phyloP scores from a whole-genome alignment of 2,888 invertebrate genomes.

The Flexamia atlantica region DNA sequence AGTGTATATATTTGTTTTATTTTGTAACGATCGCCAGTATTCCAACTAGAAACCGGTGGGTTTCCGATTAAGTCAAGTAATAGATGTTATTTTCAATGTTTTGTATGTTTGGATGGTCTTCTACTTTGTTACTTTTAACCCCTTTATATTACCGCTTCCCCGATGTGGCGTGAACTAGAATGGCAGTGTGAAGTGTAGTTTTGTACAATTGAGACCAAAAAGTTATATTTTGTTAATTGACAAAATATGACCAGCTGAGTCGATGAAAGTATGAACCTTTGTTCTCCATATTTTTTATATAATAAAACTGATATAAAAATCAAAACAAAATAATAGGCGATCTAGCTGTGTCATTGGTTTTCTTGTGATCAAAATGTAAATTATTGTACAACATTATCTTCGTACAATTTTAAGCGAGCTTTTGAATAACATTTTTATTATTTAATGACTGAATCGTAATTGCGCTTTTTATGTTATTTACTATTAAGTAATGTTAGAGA shows the following conservation, averaged over 20 bases:
- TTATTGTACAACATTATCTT: slow-evolving; percentile 29
- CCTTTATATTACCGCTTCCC: background rate
- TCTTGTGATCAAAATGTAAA: slow-evolving; percentile 11
- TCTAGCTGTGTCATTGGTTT: slow-evolving; percentile 3
- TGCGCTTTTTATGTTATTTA: slow-evolving; percentile 11
- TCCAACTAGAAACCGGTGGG: background rate
- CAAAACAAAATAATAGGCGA: background rate
- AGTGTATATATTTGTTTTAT: slow-evolving; percentile 45
- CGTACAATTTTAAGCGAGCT: slow-evolving; percentile 36
- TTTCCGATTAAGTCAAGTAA: slow-evolving; percentile 20
- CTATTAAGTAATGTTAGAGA: slow-evolving; percentile 21
- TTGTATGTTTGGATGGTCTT: background rate
- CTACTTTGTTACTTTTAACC: background rate
- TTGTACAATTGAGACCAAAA: slow-evolving; percentile 50
- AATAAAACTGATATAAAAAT: background rate
- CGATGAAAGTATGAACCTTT: background rate
- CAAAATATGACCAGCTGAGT: background rate
- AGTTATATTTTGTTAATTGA: slow-evolving; percentile 51
- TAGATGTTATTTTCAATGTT: slow-evolving; percentile 38
- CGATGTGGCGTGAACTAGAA: slow-evolving; percentile 43
- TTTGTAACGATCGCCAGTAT: background rate
- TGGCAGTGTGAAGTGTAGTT: slow-evolving; percentile 46
- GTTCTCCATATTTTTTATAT: slow-evolving; percentile 24
- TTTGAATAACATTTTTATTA: slow-evolving; percentile 5
- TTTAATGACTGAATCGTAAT: slow-evolving; percentile 26